Base-by-base conservation (phyloP, 1,140 invertebrate genomes). In the Kradibia gibbosae region DNA sequence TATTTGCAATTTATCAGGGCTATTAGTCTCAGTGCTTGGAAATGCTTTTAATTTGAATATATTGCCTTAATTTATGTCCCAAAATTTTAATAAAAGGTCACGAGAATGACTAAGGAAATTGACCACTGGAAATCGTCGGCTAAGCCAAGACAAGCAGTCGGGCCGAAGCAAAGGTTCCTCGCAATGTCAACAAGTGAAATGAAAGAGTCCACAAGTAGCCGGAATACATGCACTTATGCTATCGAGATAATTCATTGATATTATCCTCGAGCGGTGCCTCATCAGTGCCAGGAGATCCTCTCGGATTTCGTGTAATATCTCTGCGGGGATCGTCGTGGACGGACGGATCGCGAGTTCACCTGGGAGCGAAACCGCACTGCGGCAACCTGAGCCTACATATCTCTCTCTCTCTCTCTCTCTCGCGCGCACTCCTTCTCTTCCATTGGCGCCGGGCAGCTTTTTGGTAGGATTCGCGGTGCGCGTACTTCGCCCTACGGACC, bases 321-420 rank as follows among this genome's bases (percentile, higher is more conserved):
- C 2, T 3, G 75, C 25, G 28, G 25, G 3, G 28, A 31, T 1
- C 7, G 25, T 60, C 73, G 31, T 11, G 31, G 34, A 36, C 13
- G 22, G 25, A 75, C 53, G 22, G 36, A 60, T 60, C 55, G 25
- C 55, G 55, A 67, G 67, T 45, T 42, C 67, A 71, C 39, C 67
- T 71, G 55, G 25, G 39, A 25, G 28, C 15, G 45, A 28, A 17
- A 78, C 81, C 76, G 76, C 82, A 83, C 82, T 83, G 82, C 82
- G 77, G 71, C 53, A 78, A 7, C 50, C 36, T 39, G 31, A 22
- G 8, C 74, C n/a, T n/a, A n/a, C n/a, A n/a, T n/a, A n/a, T n/a
- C n/a, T n/a, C n/a, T n/a, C n/a, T n/a, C n/a, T n/a, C 13, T 67
- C 15, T 50, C 1, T 72, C 50, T 11, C 3, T 28, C 42, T 67